Base-by-base conservation (phyloP, 2,888 invertebrate genomes). In the Euphydryas editha region DNA sequence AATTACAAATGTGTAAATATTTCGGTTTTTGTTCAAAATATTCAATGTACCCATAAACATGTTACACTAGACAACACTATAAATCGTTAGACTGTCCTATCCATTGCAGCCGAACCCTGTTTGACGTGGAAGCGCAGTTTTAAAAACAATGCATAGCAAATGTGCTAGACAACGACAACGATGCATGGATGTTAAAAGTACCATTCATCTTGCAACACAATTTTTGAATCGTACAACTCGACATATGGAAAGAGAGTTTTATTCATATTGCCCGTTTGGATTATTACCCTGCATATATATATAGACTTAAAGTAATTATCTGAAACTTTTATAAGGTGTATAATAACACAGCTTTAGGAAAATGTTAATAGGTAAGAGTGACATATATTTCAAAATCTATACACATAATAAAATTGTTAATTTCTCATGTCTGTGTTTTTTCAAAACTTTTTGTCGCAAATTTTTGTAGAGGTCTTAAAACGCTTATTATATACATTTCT, bases 81-180 rank as follows among this genome's bases (percentile, higher is more conserved):
- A 54, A 54, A 54, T 54, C 54, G 30, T 18, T 54, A 54, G 36
- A 36, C 54, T 36, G n/a, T 54, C 17, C 36, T 36, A 54, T 54
- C 54, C 54, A 54, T 54, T 36, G 54, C 54, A 30, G 7, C 17
- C 11, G 36, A 54, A 36, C 36, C 36, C 11, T 36, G 54, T 54
- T 54, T 54, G 54, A 54, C 30, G 54, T 54, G 54, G 36, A 36
- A 36, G 54, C 36, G 54, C 17, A 54, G 54, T 54, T 54, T 54
- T 36, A 54, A 54, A 54, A 54, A 54, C 36, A 54, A 36, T 36
- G 54, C 54, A 54, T 36, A 54, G 17, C 54, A 54, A 54, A 54
- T 54, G 54, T 54, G 54, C 30, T 54, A 54, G 36, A 36, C 54
- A 54, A 54, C 54, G 54, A 54, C 54, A 54, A 54, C 54, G 54